Evolutionary conservation across 37 sponge, comb jelly and placozoan species (phyloP).

Genomic region (Eunapius fragilis): DNA sequence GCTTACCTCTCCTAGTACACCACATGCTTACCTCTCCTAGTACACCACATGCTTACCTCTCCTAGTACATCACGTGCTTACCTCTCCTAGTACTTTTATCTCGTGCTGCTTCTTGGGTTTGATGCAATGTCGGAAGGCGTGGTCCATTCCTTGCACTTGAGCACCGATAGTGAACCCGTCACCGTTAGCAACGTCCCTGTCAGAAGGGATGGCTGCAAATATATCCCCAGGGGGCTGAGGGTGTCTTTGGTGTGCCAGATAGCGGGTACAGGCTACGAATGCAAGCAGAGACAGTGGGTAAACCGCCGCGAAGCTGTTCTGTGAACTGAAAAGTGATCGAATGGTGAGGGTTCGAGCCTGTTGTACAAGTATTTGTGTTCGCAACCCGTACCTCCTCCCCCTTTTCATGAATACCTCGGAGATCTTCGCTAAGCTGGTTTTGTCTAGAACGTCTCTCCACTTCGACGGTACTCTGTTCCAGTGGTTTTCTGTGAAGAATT

Average conservation of each 20-base stretch:
- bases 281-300: conserved; percentile 80
- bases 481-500: conserved; percentile 77
- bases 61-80: background rate
- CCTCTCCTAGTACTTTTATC: conserved; percentile 59
- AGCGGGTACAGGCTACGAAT: conserved; percentile 40
- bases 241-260: conserved; percentile 15
- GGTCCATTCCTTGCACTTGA: conserved; percentile 38
- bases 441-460: conserved; percentile 45
- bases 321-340: background rate
- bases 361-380: too few species aligned
- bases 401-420: conserved; percentile 24
- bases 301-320: conserved; percentile 16
- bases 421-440: conserved; percentile 4
- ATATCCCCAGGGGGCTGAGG: background rate
- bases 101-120: conserved; percentile 87
- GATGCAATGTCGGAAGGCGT: conserved; percentile 56
- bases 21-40: too few species aligned
- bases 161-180: background rate
- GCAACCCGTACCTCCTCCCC: background rate
- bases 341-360: too few species aligned
- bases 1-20: too few species aligned
- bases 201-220: background rate
- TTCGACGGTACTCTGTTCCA: conserved; percentile 64
- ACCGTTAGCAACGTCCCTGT: background rate
- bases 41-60: too few species aligned